phyloP scores from a whole-genome alignment of 2,888 invertebrate species.

The Piscicola geometra region DNA sequence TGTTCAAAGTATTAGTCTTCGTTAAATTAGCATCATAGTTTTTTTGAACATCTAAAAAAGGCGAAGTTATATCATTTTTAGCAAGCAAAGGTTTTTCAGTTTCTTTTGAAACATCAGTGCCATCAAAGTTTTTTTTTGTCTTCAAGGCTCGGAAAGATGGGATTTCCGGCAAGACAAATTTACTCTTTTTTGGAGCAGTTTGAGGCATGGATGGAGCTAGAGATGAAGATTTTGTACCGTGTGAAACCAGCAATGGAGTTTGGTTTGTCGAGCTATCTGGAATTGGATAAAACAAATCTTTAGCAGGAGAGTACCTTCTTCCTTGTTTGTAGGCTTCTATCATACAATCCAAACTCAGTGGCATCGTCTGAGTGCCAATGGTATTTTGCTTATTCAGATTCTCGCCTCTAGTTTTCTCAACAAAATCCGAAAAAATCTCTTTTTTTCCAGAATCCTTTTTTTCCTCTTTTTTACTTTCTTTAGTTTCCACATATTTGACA shows the following conservation, averaged over 20 bases:
- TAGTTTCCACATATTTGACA: too few species aligned
- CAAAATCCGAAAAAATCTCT: not conserved
- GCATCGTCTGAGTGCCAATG: not conserved
- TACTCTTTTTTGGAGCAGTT: not conserved
- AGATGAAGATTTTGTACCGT: not conserved
- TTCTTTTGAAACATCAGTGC: too few species aligned
- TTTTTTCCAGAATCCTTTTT: not conserved
- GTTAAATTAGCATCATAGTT: too few species aligned
- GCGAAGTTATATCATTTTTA: not conserved
- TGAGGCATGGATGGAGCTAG: not conserved
- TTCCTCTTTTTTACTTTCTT: too few species aligned
- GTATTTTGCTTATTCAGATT: not conserved
- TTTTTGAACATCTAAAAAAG: not conserved
- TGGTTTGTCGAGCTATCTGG: too few species aligned
- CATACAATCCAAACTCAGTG: not conserved
- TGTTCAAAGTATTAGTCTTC: too few species aligned
- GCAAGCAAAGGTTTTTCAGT: too few species aligned
- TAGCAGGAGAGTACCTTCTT: conserved; percentile 2
- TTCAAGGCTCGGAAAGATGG: not conserved
- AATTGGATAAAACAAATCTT: conserved; percentile 5
- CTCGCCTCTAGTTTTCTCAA: too few species aligned
- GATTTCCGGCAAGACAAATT: not conserved
- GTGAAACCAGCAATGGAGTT: too few species aligned
- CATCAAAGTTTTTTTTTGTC: not conserved
- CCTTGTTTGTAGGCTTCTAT: conserved; percentile 8